Evolutionary conservation across 2,797 vertebrate species (phyloP).

Genomic region (Silurus aristotelis): DNA sequence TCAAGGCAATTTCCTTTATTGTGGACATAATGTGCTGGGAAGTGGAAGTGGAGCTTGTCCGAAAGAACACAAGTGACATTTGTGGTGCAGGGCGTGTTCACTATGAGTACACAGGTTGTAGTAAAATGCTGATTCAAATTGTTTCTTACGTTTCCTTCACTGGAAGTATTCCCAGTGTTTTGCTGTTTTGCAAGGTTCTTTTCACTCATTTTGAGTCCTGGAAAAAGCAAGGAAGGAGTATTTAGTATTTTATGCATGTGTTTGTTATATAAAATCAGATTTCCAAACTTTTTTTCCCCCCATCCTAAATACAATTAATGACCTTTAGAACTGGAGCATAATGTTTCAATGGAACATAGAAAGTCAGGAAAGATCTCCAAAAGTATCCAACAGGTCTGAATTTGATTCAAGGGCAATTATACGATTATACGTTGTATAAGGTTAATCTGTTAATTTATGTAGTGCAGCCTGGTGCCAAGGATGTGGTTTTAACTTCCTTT

Average conservation of each 20-base stretch:
- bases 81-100: neutral
- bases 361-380: neutral
- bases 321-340: conserved; percentile 3
- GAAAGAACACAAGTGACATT: neutral
- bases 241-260: neutral
- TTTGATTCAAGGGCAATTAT: neutral
- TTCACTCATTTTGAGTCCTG: neutral
- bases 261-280: neutral
- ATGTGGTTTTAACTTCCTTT: neutral
- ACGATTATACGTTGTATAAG: neutral
- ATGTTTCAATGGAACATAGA: neutral
- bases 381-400: neutral
- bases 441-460: neutral
- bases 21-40: neutral
- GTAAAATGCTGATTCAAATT: neutral
- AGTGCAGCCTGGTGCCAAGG: too few species aligned
- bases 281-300: neutral
- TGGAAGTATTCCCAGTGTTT: neutral
- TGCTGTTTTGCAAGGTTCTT: neutral
- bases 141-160: neutral
- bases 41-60: neutral
- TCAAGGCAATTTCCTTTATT: neutral
- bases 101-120: neutral
- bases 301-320: neutral
- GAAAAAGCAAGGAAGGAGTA: neutral